phyloP scores from a whole-genome alignment of 2,797 vertebrate species.

The Enteromius thamalakanensis region DNA sequence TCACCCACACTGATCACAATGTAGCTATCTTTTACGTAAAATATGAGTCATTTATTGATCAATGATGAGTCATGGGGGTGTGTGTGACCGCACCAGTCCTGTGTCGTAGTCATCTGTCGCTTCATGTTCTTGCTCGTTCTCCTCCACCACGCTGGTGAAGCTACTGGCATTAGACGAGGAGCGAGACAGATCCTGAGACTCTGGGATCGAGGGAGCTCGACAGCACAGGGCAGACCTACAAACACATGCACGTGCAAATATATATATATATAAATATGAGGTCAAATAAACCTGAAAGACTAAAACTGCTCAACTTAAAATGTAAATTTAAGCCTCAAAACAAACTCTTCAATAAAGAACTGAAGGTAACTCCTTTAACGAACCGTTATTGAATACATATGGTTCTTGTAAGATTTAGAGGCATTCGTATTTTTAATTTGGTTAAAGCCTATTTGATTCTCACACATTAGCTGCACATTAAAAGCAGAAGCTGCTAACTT shows the following conservation, averaged over 20 bases:
- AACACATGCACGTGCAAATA: not conserved
- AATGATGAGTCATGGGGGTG: not conserved
- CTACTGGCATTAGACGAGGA: constrained; percentile 97
- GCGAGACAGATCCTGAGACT: constrained; percentile 86
- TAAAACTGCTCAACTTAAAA: not conserved
- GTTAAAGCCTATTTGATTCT: not conserved
- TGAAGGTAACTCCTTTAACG: not conserved
- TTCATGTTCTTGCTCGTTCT: constrained; percentile 83
- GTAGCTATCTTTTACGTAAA: not conserved
- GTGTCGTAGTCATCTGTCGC: constrained; percentile 85
- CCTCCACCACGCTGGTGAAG: constrained; percentile 92
- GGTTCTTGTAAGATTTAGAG: not conserved
- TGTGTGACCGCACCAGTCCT: constrained; percentile 75
- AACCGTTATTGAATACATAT: not conserved
- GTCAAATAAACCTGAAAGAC: not conserved
- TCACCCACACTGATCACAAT: not conserved
- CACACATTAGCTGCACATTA: not conserved
- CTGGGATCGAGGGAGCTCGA: constrained; percentile 81
- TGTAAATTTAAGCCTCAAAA: not conserved
- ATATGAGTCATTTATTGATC: constrained; percentile 7
- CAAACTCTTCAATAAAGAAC: not conserved
- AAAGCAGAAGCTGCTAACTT: not conserved
- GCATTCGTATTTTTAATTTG: not conserved
- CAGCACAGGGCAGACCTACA: constrained; percentile 69
- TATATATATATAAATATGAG: not conserved